Conservation (phyloP, 2,797 vertebrate genomes). For the Caiman crocodilus region DNA sequence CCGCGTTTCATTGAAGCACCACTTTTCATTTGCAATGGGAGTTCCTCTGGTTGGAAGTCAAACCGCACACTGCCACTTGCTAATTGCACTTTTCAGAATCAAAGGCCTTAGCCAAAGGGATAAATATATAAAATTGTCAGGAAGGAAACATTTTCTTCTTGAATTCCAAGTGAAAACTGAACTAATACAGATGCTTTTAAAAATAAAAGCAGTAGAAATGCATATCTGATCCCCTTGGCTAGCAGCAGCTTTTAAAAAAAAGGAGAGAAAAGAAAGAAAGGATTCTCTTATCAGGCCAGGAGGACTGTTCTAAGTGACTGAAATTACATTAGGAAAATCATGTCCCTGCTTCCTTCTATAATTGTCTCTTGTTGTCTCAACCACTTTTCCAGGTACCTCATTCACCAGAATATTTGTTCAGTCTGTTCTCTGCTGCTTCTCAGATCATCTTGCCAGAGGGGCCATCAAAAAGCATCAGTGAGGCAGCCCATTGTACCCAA, state of each 20-base stretch:
- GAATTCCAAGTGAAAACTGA: constrained; percentile 50
- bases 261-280: neutral
- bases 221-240: constrained; percentile 27
- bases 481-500: neutral
- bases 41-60: constrained; percentile 31
- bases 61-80: constrained; percentile 30
- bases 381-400: neutral
- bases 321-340: constrained; percentile 43
- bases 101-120: constrained; percentile 73
- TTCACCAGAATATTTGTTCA: neutral
- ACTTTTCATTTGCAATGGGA: constrained; percentile 26
- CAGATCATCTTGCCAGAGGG: neutral
- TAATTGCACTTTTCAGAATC: constrained; percentile 69
- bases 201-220: constrained; percentile 37
- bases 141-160: constrained; percentile 53
- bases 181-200: constrained; percentile 8
- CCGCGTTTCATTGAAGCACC: neutral
- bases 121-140: constrained; percentile 45
- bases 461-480: fast-evolving
- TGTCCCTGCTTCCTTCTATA: neutral
- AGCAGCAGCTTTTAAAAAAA: constrained; percentile 15
- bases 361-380: constrained; percentile 2
- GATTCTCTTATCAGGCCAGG: neutral
- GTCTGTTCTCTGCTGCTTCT: fast-evolving
- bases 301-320: constrained; percentile 7